Evolutionary conservation across 2,113 vertebrate species (phyloP), one percentile per base, ranked within the genome.

Genomic region (Theropithecus gelada): DNA sequence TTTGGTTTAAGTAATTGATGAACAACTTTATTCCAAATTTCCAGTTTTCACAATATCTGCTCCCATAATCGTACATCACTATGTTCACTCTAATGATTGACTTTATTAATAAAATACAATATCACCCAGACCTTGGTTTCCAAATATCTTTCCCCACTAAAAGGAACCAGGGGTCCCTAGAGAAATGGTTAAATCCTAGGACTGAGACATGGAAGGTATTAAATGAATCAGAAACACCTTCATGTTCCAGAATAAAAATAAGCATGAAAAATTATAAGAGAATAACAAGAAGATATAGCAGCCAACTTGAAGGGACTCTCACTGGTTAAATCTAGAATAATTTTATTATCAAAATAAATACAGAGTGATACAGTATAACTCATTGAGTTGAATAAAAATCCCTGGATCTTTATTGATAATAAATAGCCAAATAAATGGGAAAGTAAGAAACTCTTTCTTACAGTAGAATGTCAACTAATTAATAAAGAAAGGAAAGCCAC

Each of bases 271-370:
- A n/a, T 23, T 27, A 75, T 88, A 45, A 61, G 38, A 22, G 3
- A 68, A 83, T 68, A 91, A 82, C 10, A 4, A 92, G 23, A 94
- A 95, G 22, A 89, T 20, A 43, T 0, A 85, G 25, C 0, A 83
- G 3, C 48, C 27, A 76, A 32, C 8, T 66, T 82, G 35, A 90
- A 22, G 3, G 12, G 13, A 92, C 8, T 92, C 45, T 88, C n/a
- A 84, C 27, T 27, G 0, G 48, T 84, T 30, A 96, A 90, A 94
- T 48, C 1, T 38, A 70, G 18, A 27, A 48, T 30, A 59, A 96
- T 84, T 83, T 88, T 86, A 88, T 86, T 32, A 87, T 45, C 43
- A 72, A 93, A 95, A 83, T 79, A 96, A 86, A 92, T 43, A 80
- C 2, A 57, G 20, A 30, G 3, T 78, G 27, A 57, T 52, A 61